Percentiles rank a stretch among this genome's conserved stretches.
Conservation (phyloP, 2,797 vertebrate genomes). For the Sylvilagus floridanus region DNA sequence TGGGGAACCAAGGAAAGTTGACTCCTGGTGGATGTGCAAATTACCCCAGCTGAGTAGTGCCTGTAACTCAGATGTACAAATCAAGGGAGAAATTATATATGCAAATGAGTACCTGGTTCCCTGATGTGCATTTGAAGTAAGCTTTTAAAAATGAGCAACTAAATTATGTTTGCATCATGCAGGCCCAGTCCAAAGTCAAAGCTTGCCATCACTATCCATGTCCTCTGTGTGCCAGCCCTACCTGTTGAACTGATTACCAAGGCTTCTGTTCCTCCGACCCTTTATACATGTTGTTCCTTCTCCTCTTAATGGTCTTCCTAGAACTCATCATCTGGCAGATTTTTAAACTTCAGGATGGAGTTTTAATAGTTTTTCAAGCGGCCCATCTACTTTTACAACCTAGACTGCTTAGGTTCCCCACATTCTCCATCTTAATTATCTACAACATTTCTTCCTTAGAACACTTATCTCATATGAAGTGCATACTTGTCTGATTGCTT, state of each 20-base stretch:
- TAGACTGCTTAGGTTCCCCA: not conserved
- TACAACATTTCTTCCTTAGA: not conserved
- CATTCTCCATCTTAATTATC: not conserved
- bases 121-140: not conserved
- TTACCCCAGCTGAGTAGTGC: not conserved
- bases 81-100: not conserved
- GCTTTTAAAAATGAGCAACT: not conserved
- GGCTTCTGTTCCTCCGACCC: not conserved
- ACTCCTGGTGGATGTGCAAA: not conserved
- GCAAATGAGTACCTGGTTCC: not conserved
- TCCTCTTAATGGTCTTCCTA: not conserved
- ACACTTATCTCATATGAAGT: not conserved
- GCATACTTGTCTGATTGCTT: not conserved
- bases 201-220: not conserved
- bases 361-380: constrained; percentile 27
- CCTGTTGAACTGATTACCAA: not conserved
- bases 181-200: not conserved
- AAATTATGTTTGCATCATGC: not conserved
- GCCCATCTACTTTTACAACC: not conserved
- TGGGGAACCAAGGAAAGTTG: not conserved
- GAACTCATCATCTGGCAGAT: not conserved
- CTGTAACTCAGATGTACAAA: not conserved
- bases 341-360: not conserved
- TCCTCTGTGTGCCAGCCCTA: not conserved
- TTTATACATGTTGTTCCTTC: not conserved